Conservation (phyloP, 2,797 vertebrate species). For the Eleutherodactylus coqui region DNA sequence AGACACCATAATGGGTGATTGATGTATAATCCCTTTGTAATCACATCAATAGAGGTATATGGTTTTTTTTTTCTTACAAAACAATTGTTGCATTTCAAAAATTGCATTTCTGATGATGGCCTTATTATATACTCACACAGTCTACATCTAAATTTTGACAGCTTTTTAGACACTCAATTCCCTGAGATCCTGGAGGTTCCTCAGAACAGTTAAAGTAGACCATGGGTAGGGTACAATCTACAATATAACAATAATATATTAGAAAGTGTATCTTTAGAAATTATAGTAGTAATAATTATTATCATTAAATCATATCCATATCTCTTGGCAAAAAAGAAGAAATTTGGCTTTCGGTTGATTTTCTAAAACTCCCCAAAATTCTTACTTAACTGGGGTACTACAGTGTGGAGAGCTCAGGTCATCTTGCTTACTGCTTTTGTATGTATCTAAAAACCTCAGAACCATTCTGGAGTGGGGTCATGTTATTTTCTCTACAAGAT, state of each 20-base stretch:
- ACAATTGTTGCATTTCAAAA: neutral
- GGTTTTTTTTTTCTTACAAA: neutral
- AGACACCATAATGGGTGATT: too few species aligned
- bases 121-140: conserved; percentile 80
- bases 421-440: too few species aligned
- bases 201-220: conserved; percentile 83
- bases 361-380: neutral
- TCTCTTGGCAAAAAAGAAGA: too few species aligned
- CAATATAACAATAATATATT: conserved; percentile 26
- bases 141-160: conserved; percentile 78
- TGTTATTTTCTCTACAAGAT: too few species aligned
- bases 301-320: neutral
- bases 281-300: neutral
- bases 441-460: too few species aligned
- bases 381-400: neutral
- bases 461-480: too few species aligned
- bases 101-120: neutral
- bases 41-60: neutral
- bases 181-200: conserved; percentile 65
- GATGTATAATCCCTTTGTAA: neutral
- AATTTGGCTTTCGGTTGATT: too few species aligned
- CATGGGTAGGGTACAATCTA: conserved; percentile 83
- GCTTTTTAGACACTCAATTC: conserved; percentile 83
- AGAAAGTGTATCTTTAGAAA: neutral
- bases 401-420: too few species aligned